Conservation (phyloP, 2,113 vertebrate species). For the Meleagris gallopavo region DNA sequence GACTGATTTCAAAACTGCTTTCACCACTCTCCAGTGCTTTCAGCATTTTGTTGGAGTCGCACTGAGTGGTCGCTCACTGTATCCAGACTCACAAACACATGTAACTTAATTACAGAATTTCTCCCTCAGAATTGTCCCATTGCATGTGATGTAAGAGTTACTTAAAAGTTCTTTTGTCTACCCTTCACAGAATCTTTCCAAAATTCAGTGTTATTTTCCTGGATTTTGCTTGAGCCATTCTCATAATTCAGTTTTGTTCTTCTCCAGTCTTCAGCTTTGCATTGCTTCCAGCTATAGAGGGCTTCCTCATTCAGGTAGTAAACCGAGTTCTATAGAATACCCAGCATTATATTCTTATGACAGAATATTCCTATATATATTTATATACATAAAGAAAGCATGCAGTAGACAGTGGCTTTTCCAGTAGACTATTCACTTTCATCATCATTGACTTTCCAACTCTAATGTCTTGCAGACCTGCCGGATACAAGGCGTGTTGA, state of each 20-base stretch:
- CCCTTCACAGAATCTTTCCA: not conserved
- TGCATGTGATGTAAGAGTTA: not conserved
- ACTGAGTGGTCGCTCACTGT: not conserved
- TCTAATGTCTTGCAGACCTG: not conserved
- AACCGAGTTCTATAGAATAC: not conserved
- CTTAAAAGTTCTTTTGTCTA: not conserved
- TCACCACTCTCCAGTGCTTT: not conserved
- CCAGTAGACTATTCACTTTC: not conserved
- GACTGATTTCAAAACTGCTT: not conserved
- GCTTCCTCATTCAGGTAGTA: not conserved
- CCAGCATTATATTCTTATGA: not conserved
- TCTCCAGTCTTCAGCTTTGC: not conserved
- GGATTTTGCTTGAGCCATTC: not conserved
- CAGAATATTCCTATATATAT: not conserved
- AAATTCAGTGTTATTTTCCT: not conserved
- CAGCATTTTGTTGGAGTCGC: not conserved
- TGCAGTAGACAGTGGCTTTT: not conserved
- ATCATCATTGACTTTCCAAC: rapidly evolving
- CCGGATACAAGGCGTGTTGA: not conserved
- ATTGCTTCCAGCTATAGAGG: not conserved
- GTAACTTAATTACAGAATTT: not conserved
- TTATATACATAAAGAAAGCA: not conserved
- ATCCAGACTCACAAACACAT: not conserved
- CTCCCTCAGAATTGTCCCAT: not conserved
- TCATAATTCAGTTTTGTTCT: not conserved